Percentiles rank a stretch among this genome's conserved stretches.
Conservation (phyloP, 37 sponge, comb jelly and placozoan genomes). For the Hexactinellida sp. region DNA sequence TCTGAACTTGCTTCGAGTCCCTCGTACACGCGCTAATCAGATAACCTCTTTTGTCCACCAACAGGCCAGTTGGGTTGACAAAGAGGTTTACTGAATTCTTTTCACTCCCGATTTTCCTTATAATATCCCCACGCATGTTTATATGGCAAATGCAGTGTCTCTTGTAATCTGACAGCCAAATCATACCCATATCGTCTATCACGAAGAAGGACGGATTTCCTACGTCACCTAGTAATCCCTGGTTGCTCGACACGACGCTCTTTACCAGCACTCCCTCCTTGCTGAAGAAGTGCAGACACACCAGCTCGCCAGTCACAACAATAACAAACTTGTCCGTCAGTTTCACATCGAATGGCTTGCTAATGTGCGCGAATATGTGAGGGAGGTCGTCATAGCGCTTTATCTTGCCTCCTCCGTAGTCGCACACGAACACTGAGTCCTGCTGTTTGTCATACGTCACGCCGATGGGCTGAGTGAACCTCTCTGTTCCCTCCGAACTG, state of each 20-base stretch:
- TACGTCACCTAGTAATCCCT: background rate
- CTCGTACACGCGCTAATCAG: background rate
- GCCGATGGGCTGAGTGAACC: background rate
- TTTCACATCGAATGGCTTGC: background rate
- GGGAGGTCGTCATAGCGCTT: background rate
- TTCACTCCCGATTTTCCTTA: background rate
- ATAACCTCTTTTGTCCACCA: background rate
- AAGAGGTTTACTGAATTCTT: background rate
- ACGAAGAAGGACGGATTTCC: background rate
- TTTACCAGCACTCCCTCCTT: background rate
- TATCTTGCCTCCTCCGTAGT: background rate
- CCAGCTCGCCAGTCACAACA: background rate
- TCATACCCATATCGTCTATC: background rate
- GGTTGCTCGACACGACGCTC: background rate
- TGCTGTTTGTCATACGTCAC: background rate
- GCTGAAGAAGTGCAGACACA: background rate
- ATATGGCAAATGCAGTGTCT: background rate
- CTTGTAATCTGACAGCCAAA: background rate
- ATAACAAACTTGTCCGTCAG: background rate
- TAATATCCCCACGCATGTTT: background rate
- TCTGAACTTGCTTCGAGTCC: background rate
- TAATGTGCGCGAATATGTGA: background rate
- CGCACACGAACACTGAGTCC: background rate
- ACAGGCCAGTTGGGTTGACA: background rate
- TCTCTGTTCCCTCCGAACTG: background rate